Evolutionary conservation across 2,113 vertebrate species (phyloP).

Genomic region (Plectropomus leopardus): DNA sequence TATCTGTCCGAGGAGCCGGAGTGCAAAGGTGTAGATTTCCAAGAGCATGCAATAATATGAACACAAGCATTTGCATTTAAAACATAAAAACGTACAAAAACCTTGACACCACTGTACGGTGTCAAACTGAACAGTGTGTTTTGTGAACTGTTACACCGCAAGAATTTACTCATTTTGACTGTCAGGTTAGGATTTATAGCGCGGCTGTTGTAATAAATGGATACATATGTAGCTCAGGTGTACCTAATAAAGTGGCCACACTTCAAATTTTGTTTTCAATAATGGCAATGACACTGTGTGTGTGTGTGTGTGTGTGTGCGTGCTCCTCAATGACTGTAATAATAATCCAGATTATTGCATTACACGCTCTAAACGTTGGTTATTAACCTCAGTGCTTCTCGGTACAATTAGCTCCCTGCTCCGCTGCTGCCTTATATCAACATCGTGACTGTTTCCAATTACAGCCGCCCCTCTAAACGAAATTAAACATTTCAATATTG

Average conservation of each 20-base stretch:
- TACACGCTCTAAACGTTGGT: conserved; percentile 42
- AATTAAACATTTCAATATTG: conserved; percentile 71
- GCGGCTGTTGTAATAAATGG: neutral
- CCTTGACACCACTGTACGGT: too few species aligned
- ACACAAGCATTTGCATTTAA: too few species aligned
- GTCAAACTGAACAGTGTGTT: too few species aligned
- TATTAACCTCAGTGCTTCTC: conserved; percentile 62
- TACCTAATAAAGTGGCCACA: too few species aligned
- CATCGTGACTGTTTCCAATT: conserved; percentile 75
- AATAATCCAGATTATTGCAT: conserved; percentile 67
- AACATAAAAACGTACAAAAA: too few species aligned
- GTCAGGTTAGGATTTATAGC: neutral
- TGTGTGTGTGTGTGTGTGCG: neutral
- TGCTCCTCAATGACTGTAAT: neutral
- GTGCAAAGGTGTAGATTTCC: too few species aligned
- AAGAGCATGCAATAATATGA: too few species aligned
- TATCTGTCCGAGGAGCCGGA: too few species aligned
- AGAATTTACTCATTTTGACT: too few species aligned
- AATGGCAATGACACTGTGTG: neutral
- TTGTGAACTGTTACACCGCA: too few species aligned
- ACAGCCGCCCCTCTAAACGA: conserved; percentile 59
- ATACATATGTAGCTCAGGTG: too few species aligned
- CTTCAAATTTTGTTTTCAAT: too few species aligned
- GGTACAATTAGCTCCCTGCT: conserved; percentile 57
- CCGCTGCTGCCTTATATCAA: conserved; percentile 67